Base-by-base conservation (phyloP, 2,888 invertebrate genomes). In the Eristalis pertinax region DNA sequence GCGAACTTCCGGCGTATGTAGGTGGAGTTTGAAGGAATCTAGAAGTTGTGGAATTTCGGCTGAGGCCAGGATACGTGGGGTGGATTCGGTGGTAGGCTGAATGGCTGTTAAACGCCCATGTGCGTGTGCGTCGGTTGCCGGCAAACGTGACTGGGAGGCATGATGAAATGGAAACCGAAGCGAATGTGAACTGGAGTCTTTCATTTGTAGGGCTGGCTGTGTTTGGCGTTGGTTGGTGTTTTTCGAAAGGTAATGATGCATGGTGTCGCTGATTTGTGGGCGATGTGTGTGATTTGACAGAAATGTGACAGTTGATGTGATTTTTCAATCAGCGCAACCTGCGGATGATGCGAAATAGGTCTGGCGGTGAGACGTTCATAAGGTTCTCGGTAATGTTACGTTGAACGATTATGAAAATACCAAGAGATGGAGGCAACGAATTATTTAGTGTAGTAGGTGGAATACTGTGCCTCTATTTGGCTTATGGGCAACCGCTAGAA, bases 1-100 rank as follows among this genome's bases (percentile, higher is more conserved):
- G 19, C 50, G 60, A 60, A 79, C 35, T 78, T 78, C 38, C 65
- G 60, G 60, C 4, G 8, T 60, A 11, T 26, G n/a, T n/a, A n/a
- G 7, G n/a, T n/a, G 43, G 1, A 13, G 38, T 13, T 13, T 38
- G 38, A 38, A 13, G 4, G 50, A 19, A 50, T 8, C 19, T 19
- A 8, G 19, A 19, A 50, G 50, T 19, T 19, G 19, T 19, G 19
- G 50, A 50, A 50, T 50, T 50, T n/a, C 50, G 38, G 38, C 38
- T 38, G 38, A 38, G 38, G 13, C 3, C 38, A 13, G 50, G 19
- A 8, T n/a, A 19, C 50, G 8, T 19, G 50, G 19, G 50, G 19
- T 19, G 19, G 50, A 50, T 50, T 7, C 10, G 8, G 8, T 50
- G 50, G 50, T 8, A 38, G 1, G 43, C 4, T n/a, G 7, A 50